These are phyloP conservation scores for Leptinotarsa texana DNA, from an alignment of 1,140 invertebrate genomes.

Conservation along the genomic window DNA sequence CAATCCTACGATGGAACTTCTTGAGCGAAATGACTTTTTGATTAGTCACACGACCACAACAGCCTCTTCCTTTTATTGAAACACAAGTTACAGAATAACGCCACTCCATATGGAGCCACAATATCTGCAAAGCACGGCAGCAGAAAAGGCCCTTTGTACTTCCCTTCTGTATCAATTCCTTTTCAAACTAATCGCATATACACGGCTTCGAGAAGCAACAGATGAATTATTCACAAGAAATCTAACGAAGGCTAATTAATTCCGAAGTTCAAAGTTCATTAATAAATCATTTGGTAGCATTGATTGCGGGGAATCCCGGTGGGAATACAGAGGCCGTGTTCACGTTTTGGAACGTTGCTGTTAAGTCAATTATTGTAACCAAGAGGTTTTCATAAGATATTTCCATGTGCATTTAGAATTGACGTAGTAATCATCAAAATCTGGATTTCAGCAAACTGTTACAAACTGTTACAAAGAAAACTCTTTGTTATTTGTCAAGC, in stretches of 20 bases:
- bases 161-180: background rate
- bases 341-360: background rate
- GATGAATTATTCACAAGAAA: constrained; percentile 8
- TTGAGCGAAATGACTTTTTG: background rate
- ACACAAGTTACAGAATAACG: background rate
- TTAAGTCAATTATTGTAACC: too few relatives aligned
- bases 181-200: background rate
- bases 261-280: constrained; percentile 10
- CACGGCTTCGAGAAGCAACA: background rate
- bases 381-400: too few relatives aligned
- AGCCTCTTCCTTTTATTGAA: constrained; percentile 5
- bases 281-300: background rate
- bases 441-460: too few relatives aligned
- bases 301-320: background rate
- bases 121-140: background rate
- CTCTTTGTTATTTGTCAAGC: too few relatives aligned
- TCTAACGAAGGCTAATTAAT: constrained; percentile 13
- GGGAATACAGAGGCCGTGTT: background rate
- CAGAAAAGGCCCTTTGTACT: background rate
- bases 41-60: background rate
- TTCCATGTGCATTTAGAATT: too few relatives aligned
- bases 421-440: too few relatives aligned
- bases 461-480: too few relatives aligned
- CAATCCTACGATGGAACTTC: background rate
- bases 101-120: background rate